Conservation (phyloP, 2,888 invertebrate species). For the Maniola hyperantus region DNA sequence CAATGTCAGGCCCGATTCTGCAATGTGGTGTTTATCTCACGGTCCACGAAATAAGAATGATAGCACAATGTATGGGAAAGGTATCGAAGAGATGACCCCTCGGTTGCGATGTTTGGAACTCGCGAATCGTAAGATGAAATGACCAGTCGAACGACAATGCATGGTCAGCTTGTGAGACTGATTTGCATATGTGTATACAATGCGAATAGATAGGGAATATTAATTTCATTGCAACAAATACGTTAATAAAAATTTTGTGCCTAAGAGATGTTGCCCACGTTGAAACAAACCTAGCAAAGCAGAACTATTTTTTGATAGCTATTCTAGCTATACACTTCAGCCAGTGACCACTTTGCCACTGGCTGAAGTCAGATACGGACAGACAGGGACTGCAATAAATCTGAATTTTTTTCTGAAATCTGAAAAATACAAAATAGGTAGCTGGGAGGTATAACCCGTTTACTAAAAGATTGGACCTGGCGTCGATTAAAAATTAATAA, state of each 20-base stretch:
- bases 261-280: neutral
- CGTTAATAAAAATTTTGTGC: neutral
- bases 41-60: slow-evolving; percentile 66
- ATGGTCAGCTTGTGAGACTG: slow-evolving; percentile 45
- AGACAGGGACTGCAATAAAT: too few species aligned
- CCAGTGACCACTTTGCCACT: too few species aligned
- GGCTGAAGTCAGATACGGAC: too few species aligned
- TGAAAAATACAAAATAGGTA: too few species aligned
- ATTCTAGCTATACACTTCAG: too few species aligned
- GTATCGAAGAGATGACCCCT: slow-evolving; percentile 74
- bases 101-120: slow-evolving; percentile 53
- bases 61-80: slow-evolving; percentile 62
- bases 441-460: too few species aligned
- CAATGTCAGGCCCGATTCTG: slow-evolving; percentile 26
- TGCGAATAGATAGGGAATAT: slow-evolving; percentile 17
- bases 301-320: neutral
- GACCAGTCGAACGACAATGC: slow-evolving; percentile 67
- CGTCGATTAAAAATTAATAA: too few species aligned
- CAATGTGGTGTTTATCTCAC: slow-evolving; percentile 68
- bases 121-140: slow-evolving; percentile 73
- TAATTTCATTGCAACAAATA: slow-evolving; percentile 19
- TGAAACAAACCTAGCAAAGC: neutral
- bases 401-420: too few species aligned
- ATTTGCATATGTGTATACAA: slow-evolving; percentile 63
- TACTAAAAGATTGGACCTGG: too few species aligned